phyloP scores from a whole-genome alignment of 2,797 vertebrate species.

The Rhinella marina region DNA sequence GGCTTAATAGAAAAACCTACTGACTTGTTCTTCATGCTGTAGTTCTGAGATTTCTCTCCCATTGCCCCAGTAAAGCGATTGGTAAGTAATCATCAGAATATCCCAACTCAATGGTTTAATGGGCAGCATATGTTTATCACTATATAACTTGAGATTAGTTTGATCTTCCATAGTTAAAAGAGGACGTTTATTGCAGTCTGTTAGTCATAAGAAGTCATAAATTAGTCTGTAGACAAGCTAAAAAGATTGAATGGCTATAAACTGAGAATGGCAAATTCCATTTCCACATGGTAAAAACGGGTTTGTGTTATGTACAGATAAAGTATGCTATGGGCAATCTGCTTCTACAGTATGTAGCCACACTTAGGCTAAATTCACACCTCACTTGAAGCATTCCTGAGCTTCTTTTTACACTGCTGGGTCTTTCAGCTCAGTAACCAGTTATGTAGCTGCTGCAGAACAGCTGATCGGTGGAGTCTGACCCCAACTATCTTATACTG shows the following conservation, averaged over 20 bases:
- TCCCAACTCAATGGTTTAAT: not conserved
- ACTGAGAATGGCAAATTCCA: not conserved
- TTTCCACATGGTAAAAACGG: not conserved
- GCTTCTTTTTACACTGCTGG: too few relatives aligned
- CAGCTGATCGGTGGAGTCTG: too few relatives aligned
- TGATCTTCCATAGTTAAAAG: not conserved
- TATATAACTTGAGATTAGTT: not conserved
- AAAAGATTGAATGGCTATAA: not conserved
- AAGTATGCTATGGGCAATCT: not conserved
- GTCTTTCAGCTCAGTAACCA: too few relatives aligned
- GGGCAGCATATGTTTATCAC: not conserved
- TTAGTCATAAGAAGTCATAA: not conserved
- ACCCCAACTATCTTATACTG: too few relatives aligned
- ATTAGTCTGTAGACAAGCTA: not conserved
- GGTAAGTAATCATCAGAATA: not conserved
- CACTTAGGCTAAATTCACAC: too few relatives aligned
- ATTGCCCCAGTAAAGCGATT: conserved; percentile 1
- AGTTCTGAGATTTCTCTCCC: not conserved
- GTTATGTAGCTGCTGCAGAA: too few relatives aligned
- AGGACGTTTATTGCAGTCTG: not conserved
- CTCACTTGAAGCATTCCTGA: too few relatives aligned
- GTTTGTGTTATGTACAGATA: not conserved
- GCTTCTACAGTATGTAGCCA: not conserved
- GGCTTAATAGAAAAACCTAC: not conserved
- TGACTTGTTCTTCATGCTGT: not conserved